Percentiles rank a stretch among this genome's conserved stretches.
Conservation (phyloP, 1,140 invertebrate genomes). For the Lepidurus couesii region DNA sequence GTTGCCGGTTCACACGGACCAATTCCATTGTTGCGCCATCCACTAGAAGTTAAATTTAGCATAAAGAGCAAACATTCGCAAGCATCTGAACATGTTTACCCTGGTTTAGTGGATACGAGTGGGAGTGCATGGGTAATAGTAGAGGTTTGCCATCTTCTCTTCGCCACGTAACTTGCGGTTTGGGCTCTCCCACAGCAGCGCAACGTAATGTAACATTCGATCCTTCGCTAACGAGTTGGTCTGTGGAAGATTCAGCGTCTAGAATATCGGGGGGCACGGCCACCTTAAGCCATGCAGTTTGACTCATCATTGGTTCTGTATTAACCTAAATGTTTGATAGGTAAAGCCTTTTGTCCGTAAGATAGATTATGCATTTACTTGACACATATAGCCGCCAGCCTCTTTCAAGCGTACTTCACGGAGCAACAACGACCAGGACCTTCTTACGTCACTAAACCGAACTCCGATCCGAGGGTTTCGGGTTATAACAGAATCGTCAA, state of each 20-base stretch:
- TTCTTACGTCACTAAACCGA: conserved; percentile 47
- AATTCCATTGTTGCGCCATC: conserved; percentile 52
- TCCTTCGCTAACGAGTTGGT: conserved; percentile 78
- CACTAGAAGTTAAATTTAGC: conserved; percentile 36
- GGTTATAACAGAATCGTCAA: conserved; percentile 46
- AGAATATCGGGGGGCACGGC: conserved; percentile 73
- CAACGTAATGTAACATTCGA: conserved; percentile 76
- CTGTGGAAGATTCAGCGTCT: conserved; percentile 77
- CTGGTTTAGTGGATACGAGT: neutral
- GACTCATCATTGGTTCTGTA: conserved; percentile 54
- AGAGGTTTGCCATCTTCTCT: conserved; percentile 67
- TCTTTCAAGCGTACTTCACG: conserved; percentile 14
- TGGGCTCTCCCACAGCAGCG: conserved; percentile 57
- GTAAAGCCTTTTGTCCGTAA: neutral
- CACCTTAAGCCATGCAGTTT: conserved; percentile 41
- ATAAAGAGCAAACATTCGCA: neutral
- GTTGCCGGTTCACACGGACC: conserved; percentile 66
- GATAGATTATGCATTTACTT: conserved; percentile 67
- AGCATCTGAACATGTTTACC: neutral
- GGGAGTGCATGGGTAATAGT: conserved; percentile 39
- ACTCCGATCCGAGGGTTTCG: conserved; percentile 46
- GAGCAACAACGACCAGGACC: conserved; percentile 39
- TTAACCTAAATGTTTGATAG: neutral
- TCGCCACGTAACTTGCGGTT: conserved; percentile 73
- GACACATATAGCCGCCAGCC: conserved; percentile 44